phyloP scores from a whole-genome alignment of 2,888 invertebrate genomes.

The Eremobia ochroleuca region DNA sequence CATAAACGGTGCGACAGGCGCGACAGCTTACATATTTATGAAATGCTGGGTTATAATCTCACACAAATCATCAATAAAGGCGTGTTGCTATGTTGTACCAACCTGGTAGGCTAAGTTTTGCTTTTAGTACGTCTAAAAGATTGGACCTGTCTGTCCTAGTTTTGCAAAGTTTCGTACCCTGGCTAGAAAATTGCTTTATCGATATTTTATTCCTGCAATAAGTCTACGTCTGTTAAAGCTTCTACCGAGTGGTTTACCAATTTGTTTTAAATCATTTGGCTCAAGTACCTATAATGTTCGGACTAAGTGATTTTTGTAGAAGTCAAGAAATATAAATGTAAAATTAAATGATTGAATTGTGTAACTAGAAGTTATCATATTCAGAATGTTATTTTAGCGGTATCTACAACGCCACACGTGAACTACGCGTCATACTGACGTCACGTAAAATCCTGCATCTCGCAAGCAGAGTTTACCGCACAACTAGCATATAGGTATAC shows the following conservation, averaged over 20 bases:
- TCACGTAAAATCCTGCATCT: too few relatives aligned
- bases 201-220: constrained; percentile 18
- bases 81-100: too few relatives aligned
- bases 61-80: too few relatives aligned
- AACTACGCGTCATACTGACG: too few relatives aligned
- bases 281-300: not conserved
- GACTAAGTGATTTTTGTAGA: not conserved
- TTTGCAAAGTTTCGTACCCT: constrained; percentile 20
- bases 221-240: not conserved
- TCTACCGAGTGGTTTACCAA: constrained; percentile 19
- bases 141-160: constrained; percentile 16
- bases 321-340: not conserved
- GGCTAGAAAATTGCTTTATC: constrained; percentile 15
- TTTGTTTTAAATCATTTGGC: constrained; percentile 15
- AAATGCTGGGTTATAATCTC: too few relatives aligned
- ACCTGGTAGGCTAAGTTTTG: not conserved
- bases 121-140: not conserved
- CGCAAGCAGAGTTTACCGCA: too few relatives aligned
- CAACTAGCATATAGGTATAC: too few relatives aligned
- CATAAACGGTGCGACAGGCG: too few relatives aligned
- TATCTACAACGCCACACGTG: too few relatives aligned
- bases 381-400: too few relatives aligned
- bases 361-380: not conserved
- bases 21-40: too few relatives aligned
- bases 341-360: not conserved